Percentiles rank a stretch among this genome's conserved stretches.
These are phyloP conservation scores for Teleogryllus occipitalis DNA, from an alignment of 1,140 invertebrate genomes.

Conservation along the genomic window DNA sequence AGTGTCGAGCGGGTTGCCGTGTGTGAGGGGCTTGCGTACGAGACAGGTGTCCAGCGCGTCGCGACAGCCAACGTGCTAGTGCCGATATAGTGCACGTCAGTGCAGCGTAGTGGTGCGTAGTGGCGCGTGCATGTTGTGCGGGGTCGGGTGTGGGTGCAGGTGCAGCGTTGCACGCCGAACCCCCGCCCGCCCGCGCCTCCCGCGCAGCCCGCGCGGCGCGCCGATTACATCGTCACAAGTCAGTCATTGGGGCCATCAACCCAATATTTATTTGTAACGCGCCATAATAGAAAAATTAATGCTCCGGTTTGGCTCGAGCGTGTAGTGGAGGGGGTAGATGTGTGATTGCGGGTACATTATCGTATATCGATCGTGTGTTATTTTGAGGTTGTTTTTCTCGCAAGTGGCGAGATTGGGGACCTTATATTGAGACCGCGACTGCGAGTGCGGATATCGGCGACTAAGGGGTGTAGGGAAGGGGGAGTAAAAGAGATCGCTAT, in stretches of 20 bases:
- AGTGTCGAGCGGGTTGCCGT: no score
- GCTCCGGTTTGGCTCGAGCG: constrained; percentile 11
- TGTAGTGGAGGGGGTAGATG: constrained; percentile 8
- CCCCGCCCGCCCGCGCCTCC: background rate
- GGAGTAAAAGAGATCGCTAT: constrained; percentile 18
- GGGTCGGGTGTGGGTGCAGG: background rate
- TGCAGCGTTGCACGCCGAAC: background rate
- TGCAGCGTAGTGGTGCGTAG: background rate
- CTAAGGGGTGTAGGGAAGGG: background rate
- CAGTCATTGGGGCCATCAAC: constrained; percentile 15
- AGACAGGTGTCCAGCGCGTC: no score
- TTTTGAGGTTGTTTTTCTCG: constrained; percentile 18
- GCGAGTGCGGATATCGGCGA: constrained; percentile 17
- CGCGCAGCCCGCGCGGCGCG: background rate
- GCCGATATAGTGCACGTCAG: background rate
- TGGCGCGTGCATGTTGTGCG: background rate
- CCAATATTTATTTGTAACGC: constrained; percentile 22
- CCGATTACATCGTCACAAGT: constrained; percentile 16
- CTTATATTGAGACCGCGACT: constrained; percentile 18
- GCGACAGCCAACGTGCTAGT: background rate
- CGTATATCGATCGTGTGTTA: constrained; percentile 22
- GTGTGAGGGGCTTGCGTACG: no score
- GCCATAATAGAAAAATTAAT: constrained; percentile 22
- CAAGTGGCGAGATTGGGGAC: constrained; percentile 18
- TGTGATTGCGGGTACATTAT: constrained; percentile 22